Evolutionary conservation across 2,888 invertebrate genomes (phyloP).

Genomic region (Spodoptera exigua): DNA sequence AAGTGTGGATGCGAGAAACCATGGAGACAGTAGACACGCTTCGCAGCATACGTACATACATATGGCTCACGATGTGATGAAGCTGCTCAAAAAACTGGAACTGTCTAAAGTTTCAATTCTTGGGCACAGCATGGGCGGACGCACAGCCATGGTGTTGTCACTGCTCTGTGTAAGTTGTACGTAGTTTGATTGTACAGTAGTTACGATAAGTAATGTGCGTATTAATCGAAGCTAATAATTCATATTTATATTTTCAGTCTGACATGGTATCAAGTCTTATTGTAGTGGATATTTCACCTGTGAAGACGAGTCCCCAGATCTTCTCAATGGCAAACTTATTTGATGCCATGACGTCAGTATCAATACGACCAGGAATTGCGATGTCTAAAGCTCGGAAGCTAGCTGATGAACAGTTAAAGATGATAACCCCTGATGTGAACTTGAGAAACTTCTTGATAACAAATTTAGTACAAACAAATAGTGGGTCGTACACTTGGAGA

Average conservation of each 20-base stretch:
- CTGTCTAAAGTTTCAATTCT: slow-evolving; percentile 92
- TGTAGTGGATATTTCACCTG: slow-evolving; percentile 93
- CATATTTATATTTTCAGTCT: slow-evolving; percentile 79
- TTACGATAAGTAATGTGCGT: slow-evolving; percentile 1
- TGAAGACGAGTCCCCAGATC: slow-evolving; percentile 90
- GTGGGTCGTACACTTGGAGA: slow-evolving; percentile 92
- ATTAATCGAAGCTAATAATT: neutral
- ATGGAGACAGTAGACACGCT: slow-evolving; percentile 97
- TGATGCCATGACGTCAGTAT: slow-evolving; percentile 90
- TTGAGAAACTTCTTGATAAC: slow-evolving; percentile 94
- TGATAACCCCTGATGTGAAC: slow-evolving; percentile 88
- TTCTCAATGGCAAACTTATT: slow-evolving; percentile 91
- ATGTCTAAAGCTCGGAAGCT: slow-evolving; percentile 92
- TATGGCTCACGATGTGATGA: slow-evolving; percentile 91
- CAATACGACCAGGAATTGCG: slow-evolving; percentile 90
- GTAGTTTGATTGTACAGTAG: slow-evolving; percentile 60
- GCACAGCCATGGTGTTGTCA: slow-evolving; percentile 95
- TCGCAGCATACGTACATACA: slow-evolving; percentile 92
- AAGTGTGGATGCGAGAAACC: slow-evolving; percentile 97
- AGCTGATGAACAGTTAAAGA: slow-evolving; percentile 90
- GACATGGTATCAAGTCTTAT: slow-evolving; percentile 91
- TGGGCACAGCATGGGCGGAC: slow-evolving; percentile 99
- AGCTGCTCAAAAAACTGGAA: slow-evolving; percentile 90
- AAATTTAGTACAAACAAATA: slow-evolving; percentile 93
- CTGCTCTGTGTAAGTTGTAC: slow-evolving; percentile 89